Percentiles rank a stretch among this genome's conserved stretches.
These are phyloP conservation scores for Oreochromis tanganicae DNA, from an alignment of 2,113 vertebrate genomes.

Conservation along the genomic window DNA sequence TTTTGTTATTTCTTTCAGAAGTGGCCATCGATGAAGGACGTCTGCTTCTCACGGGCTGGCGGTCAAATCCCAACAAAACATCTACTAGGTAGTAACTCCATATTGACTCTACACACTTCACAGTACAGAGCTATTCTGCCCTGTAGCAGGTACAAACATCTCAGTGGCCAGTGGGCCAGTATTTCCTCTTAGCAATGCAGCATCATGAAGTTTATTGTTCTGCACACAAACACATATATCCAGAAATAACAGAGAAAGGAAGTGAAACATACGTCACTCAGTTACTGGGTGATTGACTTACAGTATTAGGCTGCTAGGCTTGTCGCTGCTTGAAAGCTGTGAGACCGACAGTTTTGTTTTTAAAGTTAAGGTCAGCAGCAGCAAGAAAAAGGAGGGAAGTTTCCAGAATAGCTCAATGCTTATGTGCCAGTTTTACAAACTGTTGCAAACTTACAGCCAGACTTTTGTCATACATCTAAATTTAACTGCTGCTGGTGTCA, in stretches of 20 bases:
- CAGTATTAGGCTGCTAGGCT: not conserved
- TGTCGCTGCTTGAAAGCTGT: not conserved
- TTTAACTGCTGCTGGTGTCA: not conserved
- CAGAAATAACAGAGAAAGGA: slow-evolving; percentile 66
- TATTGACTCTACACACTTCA: not conserved
- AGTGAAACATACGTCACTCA: slow-evolving; percentile 46
- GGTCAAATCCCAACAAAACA: not conserved
- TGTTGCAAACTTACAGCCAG: not conserved
- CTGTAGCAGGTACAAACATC: slow-evolving; percentile 14
- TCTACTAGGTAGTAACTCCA: slow-evolving; percentile 10
- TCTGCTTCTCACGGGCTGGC: not conserved
- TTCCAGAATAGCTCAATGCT: not conserved
- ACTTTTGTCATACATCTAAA: not conserved
- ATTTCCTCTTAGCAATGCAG: slow-evolving; percentile 56
- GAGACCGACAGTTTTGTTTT: not conserved
- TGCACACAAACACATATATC: slow-evolving; percentile 40
- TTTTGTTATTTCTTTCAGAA: slow-evolving; percentile 76
- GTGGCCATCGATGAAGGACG: slow-evolving; percentile 60
- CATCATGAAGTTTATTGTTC: slow-evolving; percentile 62
- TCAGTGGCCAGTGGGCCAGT: not conserved
- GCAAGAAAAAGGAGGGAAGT: not conserved
- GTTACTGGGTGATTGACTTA: not conserved
- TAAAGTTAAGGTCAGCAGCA: not conserved
- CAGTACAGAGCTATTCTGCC: not conserved
- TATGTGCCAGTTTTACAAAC: not conserved